Evolutionary conservation across 2,113 vertebrate genomes (phyloP).

Genomic region (Helogale parvula): DNA sequence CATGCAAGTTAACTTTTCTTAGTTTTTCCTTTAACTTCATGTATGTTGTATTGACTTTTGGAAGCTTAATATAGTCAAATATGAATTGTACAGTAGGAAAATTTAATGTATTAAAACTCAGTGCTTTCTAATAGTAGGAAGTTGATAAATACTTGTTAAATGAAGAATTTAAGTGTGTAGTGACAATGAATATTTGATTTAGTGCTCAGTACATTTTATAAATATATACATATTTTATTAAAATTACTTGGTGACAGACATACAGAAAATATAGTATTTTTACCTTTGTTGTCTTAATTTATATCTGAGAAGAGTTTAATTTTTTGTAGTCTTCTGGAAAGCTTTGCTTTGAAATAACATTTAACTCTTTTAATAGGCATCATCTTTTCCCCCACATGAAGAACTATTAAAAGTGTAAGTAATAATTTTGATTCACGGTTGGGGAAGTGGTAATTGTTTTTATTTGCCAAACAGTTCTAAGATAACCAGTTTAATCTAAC

Average conservation of each 20-base stretch:
- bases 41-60: background rate
- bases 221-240: conserved; percentile 33
- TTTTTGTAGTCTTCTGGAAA: conserved; percentile 6
- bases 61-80: conserved; percentile 23
- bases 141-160: conserved; percentile 36
- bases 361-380: conserved; percentile 82
- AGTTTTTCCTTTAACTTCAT: conserved; percentile 31
- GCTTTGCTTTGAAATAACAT: conserved; percentile 59
- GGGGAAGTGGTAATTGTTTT: conserved; percentile 28
- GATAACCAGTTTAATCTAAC: background rate
- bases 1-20: background rate
- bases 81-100: background rate
- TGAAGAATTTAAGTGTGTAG: conserved; percentile 11
- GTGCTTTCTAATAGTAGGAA: background rate
- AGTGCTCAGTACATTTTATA: background rate
- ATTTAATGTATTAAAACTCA: conserved; percentile 1
- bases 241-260: background rate
- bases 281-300: conserved; percentile 42
- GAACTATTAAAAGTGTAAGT: conserved; percentile 89
- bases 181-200: background rate
- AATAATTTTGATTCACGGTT: conserved; percentile 50
- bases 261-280: conserved; percentile 3
- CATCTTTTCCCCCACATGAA: conserved; percentile 82
- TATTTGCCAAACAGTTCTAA: background rate
- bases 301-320: conserved; percentile 41